Evolutionary conservation across 92 coral and sea anemone genomes (phyloP).

Genomic region (Diadumene lineata): DNA sequence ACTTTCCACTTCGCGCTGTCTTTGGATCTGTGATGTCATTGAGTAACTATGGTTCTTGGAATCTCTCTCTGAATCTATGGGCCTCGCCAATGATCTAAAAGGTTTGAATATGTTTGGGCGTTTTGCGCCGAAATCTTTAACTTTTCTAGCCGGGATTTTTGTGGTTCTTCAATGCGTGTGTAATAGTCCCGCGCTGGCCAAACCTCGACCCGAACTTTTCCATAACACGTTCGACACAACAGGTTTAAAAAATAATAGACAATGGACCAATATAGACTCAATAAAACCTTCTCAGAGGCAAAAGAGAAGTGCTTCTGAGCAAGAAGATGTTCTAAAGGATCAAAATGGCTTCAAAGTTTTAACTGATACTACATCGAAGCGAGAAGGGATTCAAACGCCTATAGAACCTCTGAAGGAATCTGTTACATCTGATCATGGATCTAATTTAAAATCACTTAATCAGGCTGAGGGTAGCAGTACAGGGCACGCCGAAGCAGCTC

Average conservation of each 20-base stretch:
- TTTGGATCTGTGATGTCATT: slow-evolving; percentile 80
- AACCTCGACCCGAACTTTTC: slow-evolving; percentile 66
- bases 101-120: slow-evolving; percentile 82
- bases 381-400: slow-evolving; percentile 83
- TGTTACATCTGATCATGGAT: slow-evolving; percentile 24
- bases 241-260: slow-evolving; percentile 57
- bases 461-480: slow-evolving; percentile 42
- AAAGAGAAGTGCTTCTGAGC: slow-evolving; percentile 50
- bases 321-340: slow-evolving; percentile 51
- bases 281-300: slow-evolving; percentile 32
- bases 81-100: slow-evolving; percentile 81
- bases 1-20: slow-evolving; percentile 35
- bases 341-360: slow-evolving; percentile 53
- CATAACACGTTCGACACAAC: slow-evolving; percentile 47
- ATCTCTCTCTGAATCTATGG: slow-evolving; percentile 60
- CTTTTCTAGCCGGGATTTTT: slow-evolving; percentile 52
- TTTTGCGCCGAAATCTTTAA: slow-evolving; percentile 82
- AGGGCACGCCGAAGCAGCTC: slow-evolving; percentile 13
- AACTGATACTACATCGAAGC: slow-evolving; percentile 45
- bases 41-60: slow-evolving; percentile 65
- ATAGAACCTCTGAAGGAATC: slow-evolving; percentile 62
- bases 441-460: slow-evolving; percentile 69
- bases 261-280: slow-evolving; percentile 53
- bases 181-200: slow-evolving; percentile 55
- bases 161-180: slow-evolving; percentile 31